phyloP scores from a whole-genome alignment of 2,888 invertebrate species.

The Caenorhabditis macrosperma region DNA sequence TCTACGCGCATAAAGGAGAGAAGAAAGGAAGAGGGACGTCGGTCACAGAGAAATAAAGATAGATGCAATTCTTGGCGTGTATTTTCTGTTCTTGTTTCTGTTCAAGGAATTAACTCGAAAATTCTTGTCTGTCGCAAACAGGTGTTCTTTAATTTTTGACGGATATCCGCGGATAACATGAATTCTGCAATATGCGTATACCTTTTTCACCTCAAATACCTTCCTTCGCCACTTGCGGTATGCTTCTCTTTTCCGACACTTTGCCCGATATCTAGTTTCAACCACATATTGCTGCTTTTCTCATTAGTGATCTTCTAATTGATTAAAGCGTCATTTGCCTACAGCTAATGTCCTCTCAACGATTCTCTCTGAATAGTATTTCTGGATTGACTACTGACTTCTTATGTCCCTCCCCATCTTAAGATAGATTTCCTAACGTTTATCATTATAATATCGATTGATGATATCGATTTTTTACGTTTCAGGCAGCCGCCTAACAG shows the following conservation, averaged over 20 bases:
- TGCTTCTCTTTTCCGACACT: slow-evolving; percentile 9
- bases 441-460: too few species aligned
- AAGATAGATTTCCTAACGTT: too few species aligned
- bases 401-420: too few species aligned
- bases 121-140: neutral
- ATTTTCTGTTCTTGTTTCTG: slow-evolving; percentile 5
- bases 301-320: slow-evolving; percentile 4
- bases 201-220: too few species aligned
- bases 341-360: too few species aligned
- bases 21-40: neutral
- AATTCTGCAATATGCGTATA: slow-evolving; percentile 16
- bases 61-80: slow-evolving; percentile 9
- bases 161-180: too few species aligned
- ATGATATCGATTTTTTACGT: neutral
- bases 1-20: slow-evolving; percentile 16
- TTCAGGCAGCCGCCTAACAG: slow-evolving; percentile 31
- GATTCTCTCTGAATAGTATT: too few species aligned
- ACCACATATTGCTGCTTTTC: neutral
- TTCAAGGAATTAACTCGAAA: slow-evolving; percentile 9
- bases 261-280: slow-evolving; percentile 30
- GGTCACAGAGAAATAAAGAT: slow-evolving; percentile 13
- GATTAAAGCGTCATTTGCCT: neutral
- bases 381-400: too few species aligned
- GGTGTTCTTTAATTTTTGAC: too few species aligned
- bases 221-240: neutral